phyloP scores from a whole-genome alignment of 2,797 vertebrate genomes.

The Aldrovandia affinis region DNA sequence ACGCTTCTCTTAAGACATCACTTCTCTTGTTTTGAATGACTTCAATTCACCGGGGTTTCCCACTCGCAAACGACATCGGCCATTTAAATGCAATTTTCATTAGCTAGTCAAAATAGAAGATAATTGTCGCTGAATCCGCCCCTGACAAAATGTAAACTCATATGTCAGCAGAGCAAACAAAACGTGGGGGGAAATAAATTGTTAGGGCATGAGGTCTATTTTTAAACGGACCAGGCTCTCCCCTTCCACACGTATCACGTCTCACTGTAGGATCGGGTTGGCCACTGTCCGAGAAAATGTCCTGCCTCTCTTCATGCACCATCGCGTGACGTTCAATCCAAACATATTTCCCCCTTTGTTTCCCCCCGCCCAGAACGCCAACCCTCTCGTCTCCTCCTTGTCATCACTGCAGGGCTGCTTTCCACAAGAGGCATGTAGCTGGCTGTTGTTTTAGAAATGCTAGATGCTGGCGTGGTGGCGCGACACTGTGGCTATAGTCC shows the following conservation, averaged over 20 bases:
- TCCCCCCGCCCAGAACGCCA: slow-evolving; percentile 49
- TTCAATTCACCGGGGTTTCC: slow-evolving; percentile 48
- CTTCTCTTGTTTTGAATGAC: slow-evolving; percentile 41
- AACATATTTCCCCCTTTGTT: slow-evolving; percentile 53
- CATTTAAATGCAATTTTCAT: slow-evolving; percentile 64
- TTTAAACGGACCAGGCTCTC: slow-evolving; percentile 47
- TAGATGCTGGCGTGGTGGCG: slow-evolving; percentile 48
- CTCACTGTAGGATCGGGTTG: slow-evolving; percentile 53
- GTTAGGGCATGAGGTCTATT: slow-evolving; percentile 53
- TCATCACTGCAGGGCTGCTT: slow-evolving; percentile 58
- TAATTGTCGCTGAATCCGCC: slow-evolving; percentile 47
- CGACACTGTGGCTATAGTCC: slow-evolving; percentile 29
- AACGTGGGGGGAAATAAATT: slow-evolving; percentile 49
- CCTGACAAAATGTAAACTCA: slow-evolving; percentile 52
- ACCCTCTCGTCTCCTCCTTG: slow-evolving; percentile 55
- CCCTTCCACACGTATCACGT: slow-evolving; percentile 59
- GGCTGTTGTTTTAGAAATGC: slow-evolving; percentile 55
- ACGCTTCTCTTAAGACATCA: background rate
- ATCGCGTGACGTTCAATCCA: slow-evolving; percentile 59
- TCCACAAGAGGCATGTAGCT: slow-evolving; percentile 51
- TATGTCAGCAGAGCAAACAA: slow-evolving; percentile 55
- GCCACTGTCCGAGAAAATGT: slow-evolving; percentile 46
- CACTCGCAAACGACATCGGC: slow-evolving; percentile 55
- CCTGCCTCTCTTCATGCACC: slow-evolving; percentile 57
- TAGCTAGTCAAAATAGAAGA: slow-evolving; percentile 63